These are phyloP conservation scores for Chrysina gloriosa DNA, from an alignment of 2,888 invertebrate species.

Conservation along the genomic window DNA sequence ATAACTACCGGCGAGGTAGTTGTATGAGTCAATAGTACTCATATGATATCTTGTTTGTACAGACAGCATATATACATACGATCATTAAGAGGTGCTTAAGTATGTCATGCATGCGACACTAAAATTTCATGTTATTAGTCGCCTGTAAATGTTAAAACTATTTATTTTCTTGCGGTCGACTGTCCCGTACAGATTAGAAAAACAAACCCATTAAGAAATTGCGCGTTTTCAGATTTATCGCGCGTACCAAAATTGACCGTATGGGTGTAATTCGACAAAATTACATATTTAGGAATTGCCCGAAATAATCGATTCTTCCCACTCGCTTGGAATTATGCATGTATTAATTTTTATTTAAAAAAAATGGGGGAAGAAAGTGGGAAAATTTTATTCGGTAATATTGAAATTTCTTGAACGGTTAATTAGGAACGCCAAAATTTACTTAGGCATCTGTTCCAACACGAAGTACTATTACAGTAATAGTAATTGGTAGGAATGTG, in stretches of 20 bases:
- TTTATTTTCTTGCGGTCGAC: not conserved
- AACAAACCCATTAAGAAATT: not conserved
- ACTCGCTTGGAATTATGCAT: not conserved
- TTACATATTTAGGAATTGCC: not conserved
- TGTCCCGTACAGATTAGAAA: not conserved
- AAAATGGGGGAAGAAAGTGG: too few relatives aligned
- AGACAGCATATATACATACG: too few relatives aligned
- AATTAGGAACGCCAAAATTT: conserved; percentile 8
- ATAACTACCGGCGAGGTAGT: not conserved
- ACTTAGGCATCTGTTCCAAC: conserved; percentile 28
- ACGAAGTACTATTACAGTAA: not conserved
- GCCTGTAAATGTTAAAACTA: not conserved
- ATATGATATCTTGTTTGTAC: not conserved
- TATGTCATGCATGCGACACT: not conserved
- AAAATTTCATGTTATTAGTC: not conserved
- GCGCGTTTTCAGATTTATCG: not conserved
- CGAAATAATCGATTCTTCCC: not conserved
- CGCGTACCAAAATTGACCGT: not conserved
- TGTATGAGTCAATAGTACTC: not conserved
- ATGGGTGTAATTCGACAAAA: not conserved
- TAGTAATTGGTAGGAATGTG: conserved; percentile 19
- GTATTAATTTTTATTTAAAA: too few relatives aligned
- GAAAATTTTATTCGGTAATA: too few relatives aligned
- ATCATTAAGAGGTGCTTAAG: not conserved
- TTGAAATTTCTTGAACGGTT: not conserved